Conservation (phyloP, 2,797 vertebrate genomes). For the Eulemur rubriventer region DNA sequence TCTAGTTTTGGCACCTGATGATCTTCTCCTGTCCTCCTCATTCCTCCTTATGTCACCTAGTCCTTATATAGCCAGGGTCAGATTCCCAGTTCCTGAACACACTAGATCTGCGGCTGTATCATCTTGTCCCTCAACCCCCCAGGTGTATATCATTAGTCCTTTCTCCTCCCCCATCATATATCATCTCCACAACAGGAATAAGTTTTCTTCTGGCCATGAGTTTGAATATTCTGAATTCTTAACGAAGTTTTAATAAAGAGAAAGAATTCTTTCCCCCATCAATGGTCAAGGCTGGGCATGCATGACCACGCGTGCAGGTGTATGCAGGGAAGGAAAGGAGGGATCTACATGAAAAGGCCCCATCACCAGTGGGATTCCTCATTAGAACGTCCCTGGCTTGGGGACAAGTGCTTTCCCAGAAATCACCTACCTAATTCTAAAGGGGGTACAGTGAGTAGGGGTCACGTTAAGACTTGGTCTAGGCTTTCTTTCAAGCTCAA, state of each 20-base stretch:
- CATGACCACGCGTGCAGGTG: accelerated
- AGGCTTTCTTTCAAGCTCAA: constrained; percentile 24
- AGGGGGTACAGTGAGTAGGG: neutral
- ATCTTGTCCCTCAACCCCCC: accelerated
- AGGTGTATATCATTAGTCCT: neutral
- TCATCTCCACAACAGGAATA: neutral
- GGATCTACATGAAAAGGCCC: neutral
- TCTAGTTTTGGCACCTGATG: neutral
- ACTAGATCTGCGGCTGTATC: too few relatives aligned
- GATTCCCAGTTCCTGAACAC: neutral
- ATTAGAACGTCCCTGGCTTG: accelerated
- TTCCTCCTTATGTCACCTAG: neutral
- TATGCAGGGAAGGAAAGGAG: neutral
- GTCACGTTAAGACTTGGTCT: neutral
- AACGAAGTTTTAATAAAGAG: neutral
- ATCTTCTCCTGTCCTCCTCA: neutral
- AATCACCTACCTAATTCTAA: neutral
- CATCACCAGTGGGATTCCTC: neutral
- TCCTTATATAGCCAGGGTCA: neutral
- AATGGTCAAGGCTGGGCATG: too few relatives aligned
- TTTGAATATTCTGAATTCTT: neutral
- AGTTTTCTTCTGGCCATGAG: neutral
- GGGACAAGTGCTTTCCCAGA: neutral
- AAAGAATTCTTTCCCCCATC: neutral
- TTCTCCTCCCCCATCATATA: neutral